These are phyloP conservation scores for Menura novaehollandiae DNA, from an alignment of 2,113 vertebrate species.

Conservation along the genomic window DNA sequence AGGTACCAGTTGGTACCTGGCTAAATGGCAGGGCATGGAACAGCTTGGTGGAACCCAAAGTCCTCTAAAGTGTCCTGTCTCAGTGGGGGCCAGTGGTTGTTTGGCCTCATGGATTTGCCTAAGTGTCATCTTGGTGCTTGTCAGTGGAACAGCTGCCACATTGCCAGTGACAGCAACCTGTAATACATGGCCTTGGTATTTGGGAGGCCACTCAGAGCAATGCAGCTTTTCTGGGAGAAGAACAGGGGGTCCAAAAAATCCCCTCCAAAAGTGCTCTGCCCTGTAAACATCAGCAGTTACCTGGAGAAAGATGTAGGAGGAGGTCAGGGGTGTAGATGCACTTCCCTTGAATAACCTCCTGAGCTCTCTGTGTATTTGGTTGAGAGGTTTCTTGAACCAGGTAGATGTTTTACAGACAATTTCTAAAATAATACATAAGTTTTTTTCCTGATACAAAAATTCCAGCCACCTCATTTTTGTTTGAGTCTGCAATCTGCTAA, in stretches of 20 bases:
- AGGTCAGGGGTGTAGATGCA: background rate
- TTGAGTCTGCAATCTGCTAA: background rate
- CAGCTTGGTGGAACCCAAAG: background rate
- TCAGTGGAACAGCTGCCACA: background rate
- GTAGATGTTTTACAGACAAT: background rate
- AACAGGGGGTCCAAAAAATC: background rate
- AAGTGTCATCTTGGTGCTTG: background rate
- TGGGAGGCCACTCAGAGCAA: background rate
- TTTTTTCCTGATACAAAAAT: background rate
- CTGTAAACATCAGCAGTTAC: background rate
- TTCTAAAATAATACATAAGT: background rate
- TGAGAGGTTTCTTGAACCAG: background rate
- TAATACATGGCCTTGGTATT: background rate
- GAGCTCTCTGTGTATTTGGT: background rate
- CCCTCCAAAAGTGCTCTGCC: fast-evolving
- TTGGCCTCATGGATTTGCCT: background rate
- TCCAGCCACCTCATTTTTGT: background rate
- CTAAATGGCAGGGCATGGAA: fast-evolving
- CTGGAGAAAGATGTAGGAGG: background rate
- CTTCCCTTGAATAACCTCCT: background rate
- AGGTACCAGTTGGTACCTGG: background rate
- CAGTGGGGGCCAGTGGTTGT: background rate
- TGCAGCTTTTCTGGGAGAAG: background rate
- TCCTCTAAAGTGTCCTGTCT: too few species aligned
- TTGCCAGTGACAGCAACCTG: background rate